Conservation (phyloP, 2,888 invertebrate genomes). For the Brenthis daphne region DNA sequence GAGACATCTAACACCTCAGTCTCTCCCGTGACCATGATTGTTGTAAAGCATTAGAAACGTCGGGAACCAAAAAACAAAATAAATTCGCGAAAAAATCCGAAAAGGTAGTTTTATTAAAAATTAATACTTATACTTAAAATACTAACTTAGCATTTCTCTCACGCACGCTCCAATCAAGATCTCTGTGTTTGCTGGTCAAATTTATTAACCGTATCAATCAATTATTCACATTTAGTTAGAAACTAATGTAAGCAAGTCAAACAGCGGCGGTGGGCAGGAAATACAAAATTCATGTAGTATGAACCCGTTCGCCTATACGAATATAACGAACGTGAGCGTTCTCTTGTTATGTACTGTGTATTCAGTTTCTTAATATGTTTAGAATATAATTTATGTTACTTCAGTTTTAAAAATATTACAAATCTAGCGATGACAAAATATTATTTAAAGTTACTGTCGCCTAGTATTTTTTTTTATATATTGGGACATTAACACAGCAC, state of each 20-base stretch:
- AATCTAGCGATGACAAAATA: neutral
- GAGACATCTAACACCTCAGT: too few relatives aligned
- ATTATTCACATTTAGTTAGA: constrained; percentile 44
- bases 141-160: neutral
- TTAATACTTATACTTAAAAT: neutral
- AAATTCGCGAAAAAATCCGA: too few relatives aligned
- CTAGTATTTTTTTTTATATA: too few relatives aligned
- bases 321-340: constrained; percentile 47
- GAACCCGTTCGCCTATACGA: constrained; percentile 49
- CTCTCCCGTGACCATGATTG: too few relatives aligned
- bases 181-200: constrained; percentile 29
- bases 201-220: constrained; percentile 39
- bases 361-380: neutral
- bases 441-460: too few relatives aligned
- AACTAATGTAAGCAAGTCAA: constrained; percentile 52
- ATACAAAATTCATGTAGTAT: constrained; percentile 60
- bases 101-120: too few relatives aligned
- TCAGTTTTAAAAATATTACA: neutral
- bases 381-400: neutral
- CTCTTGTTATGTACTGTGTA: constrained; percentile 16
- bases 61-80: too few relatives aligned
- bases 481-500: too few relatives aligned
- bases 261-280: constrained; percentile 44
- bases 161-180: constrained; percentile 29
- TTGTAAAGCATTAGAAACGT: too few relatives aligned